These are phyloP conservation scores for Himalopsyche japonica DNA, from an alignment of 2,888 invertebrate species.

Conservation along the genomic window DNA sequence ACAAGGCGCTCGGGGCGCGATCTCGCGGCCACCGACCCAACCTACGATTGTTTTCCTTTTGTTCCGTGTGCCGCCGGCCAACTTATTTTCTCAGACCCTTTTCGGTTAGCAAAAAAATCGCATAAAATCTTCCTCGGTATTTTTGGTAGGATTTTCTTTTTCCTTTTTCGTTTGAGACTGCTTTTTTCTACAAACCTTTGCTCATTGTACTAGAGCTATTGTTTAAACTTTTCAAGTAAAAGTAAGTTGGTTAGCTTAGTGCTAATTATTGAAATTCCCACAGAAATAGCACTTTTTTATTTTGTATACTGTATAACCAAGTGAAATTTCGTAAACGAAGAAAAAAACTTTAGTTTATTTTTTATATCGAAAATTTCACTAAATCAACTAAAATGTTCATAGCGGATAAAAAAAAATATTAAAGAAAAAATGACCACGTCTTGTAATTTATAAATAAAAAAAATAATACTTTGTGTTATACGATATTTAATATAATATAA, in stretches of 20 bases:
- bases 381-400: too few relatives aligned
- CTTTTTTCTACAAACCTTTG: neutral
- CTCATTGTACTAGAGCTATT: neutral
- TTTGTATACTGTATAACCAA: too few relatives aligned
- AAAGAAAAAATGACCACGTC: too few relatives aligned
- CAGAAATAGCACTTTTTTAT: too few relatives aligned
- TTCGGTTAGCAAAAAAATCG: neutral
- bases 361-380: too few relatives aligned
- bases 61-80: neutral
- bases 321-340: too few relatives aligned
- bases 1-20: conserved; percentile 17
- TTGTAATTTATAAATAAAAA: too few relatives aligned
- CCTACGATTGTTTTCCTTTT: neutral
- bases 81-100: neutral
- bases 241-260: neutral
- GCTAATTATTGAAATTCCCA: neutral
- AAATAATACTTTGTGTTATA: too few relatives aligned
- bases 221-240: neutral
- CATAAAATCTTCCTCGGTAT: neutral
- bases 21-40: conserved; percentile 11
- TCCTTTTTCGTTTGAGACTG: neutral
- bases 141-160: neutral
- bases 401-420: too few relatives aligned
- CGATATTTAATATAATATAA: too few relatives aligned
- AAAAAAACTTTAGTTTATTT: too few relatives aligned